phyloP scores from a whole-genome alignment of 2,113 vertebrate species.

The Mesocricetus auratus region DNA sequence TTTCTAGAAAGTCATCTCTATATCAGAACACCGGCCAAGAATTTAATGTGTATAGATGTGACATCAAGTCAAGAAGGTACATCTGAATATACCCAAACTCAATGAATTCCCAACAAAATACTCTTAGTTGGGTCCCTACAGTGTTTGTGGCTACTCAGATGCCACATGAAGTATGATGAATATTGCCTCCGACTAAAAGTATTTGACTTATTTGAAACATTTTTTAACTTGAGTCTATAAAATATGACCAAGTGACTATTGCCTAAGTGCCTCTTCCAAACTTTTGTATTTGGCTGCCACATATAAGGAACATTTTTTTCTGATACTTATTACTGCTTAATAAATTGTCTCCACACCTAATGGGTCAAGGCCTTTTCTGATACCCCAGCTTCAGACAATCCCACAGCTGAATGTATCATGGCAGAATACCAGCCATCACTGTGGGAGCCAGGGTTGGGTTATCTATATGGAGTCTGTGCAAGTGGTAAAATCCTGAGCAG shows the following conservation, averaged over 20 bases:
- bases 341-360: neutral
- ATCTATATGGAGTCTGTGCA: neutral
- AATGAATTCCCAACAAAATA: neutral
- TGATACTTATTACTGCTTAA: neutral
- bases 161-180: neutral
- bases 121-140: neutral
- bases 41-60: neutral
- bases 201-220: neutral
- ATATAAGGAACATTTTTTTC: neutral
- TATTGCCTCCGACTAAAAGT: neutral
- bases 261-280: neutral
- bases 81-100: neutral
- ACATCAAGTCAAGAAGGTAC: neutral
- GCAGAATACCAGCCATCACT: neutral
- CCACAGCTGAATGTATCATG: neutral
- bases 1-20: conserved; percentile 1
- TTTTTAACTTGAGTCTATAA: neutral
- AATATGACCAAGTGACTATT: neutral
- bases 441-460: no score
- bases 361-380: neutral
- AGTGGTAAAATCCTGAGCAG: neutral
- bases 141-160: neutral
- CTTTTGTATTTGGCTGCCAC: neutral
- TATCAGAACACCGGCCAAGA: neutral
- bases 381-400: neutral